Evolutionary conservation across 2,113 vertebrate genomes (phyloP), one percentile per base, ranked within the genome.

Genomic region (Turdus rufiventris): DNA sequence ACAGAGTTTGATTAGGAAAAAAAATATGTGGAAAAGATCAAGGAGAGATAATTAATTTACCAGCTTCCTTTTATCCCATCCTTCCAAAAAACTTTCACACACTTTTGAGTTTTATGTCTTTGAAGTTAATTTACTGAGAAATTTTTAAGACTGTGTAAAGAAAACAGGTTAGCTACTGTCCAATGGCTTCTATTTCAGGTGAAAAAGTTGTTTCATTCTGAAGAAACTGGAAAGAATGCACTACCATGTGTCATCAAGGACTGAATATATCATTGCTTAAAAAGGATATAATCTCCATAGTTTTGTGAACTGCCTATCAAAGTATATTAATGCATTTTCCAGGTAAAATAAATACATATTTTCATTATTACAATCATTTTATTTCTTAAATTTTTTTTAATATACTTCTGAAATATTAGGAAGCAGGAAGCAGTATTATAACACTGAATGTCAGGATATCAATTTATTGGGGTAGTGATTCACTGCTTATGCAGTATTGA

Each of bases 1-100:
- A 81, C 36, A 65, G 68, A 93, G 33, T 65, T 85, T 79, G 48
- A 89, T 78, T 68, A 72, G 31, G 20, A 96, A 92, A 92, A 88
- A 91, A 33, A 74, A 9, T 79, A 85, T 10, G 45, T 25, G 24
- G 25, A 82, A 78, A 91, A 92, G 86, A 94, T 93, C 94, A 96
- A 91, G 91, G 77, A 68, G 48, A 85, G 76, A 92, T 92, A 92
- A 89, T 94, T 94, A 95, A 93, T 91, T 93, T 94, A 75, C 21
- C 57, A 89, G n/a, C 29, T 86, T 84, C 48, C 57, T 94, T 93
- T 95, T 75, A 93, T 86, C 72, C 47, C 19, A 43, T 66, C 51
- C 60, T 60, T 73, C 76, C 34, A 90, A 82, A 93, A 74, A 66
- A 29, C 21, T 60, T 94, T 92, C 91, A 93, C 68, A 87, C 76